phyloP scores from a whole-genome alignment of 2,113 vertebrate genomes.

The Jaculus jaculus region DNA sequence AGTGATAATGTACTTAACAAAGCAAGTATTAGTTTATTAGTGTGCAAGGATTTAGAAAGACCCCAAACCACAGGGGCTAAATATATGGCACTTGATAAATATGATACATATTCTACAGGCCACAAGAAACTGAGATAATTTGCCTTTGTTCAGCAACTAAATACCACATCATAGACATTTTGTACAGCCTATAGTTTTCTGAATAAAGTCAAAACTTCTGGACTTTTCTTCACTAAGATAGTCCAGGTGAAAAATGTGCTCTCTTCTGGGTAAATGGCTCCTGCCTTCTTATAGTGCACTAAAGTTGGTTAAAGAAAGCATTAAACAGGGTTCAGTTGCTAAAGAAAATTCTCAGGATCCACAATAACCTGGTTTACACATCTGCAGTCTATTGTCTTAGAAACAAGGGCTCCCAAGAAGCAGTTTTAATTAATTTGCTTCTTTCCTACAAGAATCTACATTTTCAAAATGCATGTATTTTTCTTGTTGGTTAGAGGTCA shows the following conservation, averaged over 20 bases:
- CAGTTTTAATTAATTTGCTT: background rate
- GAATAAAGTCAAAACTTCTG: slow-evolving; percentile 12
- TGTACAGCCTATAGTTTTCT: background rate
- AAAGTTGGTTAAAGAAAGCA: background rate
- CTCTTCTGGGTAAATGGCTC: background rate
- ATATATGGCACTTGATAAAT: slow-evolving; percentile 65
- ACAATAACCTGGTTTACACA: background rate
- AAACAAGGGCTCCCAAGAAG: background rate
- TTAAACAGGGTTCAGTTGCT: background rate
- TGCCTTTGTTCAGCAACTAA: slow-evolving; percentile 58
- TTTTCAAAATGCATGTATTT: background rate
- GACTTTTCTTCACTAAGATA: background rate
- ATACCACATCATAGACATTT: slow-evolving; percentile 37
- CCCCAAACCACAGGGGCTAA: slow-evolving; percentile 59
- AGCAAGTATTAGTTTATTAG: slow-evolving; percentile 52
- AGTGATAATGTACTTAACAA: slow-evolving; percentile 64
- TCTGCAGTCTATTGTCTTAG: background rate
- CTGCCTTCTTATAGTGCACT: slow-evolving; percentile 67
- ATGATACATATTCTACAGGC: slow-evolving; percentile 34
- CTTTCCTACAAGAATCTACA: background rate
- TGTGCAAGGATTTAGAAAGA: slow-evolving; percentile 28
- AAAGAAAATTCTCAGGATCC: background rate
- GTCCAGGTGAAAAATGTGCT: slow-evolving; percentile 56
- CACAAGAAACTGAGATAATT: slow-evolving; percentile 58
- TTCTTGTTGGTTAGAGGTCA: background rate